These are phyloP conservation scores for Chelonia mydas DNA, from an alignment of 2,797 vertebrate genomes.

Conservation along the genomic window DNA sequence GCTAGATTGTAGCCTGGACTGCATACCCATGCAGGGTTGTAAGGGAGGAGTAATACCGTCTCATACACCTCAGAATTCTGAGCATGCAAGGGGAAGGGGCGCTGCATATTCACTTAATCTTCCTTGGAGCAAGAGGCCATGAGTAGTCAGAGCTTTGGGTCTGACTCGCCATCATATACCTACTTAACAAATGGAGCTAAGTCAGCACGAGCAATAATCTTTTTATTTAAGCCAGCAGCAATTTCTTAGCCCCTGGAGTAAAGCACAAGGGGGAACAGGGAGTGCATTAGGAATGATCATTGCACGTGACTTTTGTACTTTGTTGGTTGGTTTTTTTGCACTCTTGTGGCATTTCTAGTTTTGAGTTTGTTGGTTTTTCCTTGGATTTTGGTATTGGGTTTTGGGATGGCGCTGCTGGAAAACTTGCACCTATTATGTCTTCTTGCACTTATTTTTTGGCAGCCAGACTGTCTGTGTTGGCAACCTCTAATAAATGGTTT, in stretches of 20 bases:
- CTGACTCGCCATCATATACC: background rate
- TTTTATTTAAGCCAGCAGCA: background rate
- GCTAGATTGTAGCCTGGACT: background rate
- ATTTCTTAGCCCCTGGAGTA: fast-evolving
- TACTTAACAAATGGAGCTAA: background rate
- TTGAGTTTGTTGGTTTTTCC: fast-evolving
- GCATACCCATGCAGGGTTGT: background rate
- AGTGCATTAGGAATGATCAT: background rate
- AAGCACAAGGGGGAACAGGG: background rate
- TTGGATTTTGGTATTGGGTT: background rate
- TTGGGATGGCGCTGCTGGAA: background rate
- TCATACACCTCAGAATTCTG: background rate
- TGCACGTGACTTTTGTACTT: background rate
- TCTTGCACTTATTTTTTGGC: background rate
- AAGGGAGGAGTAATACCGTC: background rate
- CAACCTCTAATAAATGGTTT: background rate
- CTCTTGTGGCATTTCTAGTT: fast-evolving
- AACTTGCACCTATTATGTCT: background rate
- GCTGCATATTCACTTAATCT: background rate
- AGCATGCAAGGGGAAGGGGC: background rate
- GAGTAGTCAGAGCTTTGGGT: background rate
- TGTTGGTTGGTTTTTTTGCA: background rate
- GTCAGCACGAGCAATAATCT: background rate
- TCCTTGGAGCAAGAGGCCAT: background rate
- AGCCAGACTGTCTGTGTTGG: background rate